Percentiles rank a stretch among this genome's conserved stretches.
Conservation (phyloP, 2,888 invertebrate species). For the Candidula unifasciata region DNA sequence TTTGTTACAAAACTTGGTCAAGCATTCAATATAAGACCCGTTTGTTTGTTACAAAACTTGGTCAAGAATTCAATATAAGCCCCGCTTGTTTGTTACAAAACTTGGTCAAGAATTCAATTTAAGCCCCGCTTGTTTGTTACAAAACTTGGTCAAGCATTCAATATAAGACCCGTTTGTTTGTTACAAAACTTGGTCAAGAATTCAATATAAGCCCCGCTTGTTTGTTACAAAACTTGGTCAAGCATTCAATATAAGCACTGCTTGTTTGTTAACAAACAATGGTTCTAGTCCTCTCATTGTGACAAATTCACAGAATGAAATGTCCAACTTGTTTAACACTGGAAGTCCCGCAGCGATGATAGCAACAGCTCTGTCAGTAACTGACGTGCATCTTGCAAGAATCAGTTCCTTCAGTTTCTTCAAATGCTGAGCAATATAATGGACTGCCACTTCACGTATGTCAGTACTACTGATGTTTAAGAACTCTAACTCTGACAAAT, state of each 20-base stretch:
- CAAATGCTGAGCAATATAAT: constrained; percentile 62
- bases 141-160: no score
- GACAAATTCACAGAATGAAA: constrained; percentile 55
- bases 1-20: no score
- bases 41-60: no score
- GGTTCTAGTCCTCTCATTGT: constrained; percentile 43
- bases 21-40: no score
- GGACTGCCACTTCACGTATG: constrained; percentile 62
- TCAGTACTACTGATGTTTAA: constrained; percentile 58
- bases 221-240: constrained; percentile 12
- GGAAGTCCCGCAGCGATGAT: constrained; percentile 57
- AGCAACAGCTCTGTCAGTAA: constrained; percentile 59
- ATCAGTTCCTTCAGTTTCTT: constrained; percentile 58
- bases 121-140: no score
- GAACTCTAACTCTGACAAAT: constrained; percentile 54
- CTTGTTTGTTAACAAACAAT: constrained; percentile 15
- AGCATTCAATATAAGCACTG: constrained; percentile 25
- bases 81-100: no score
- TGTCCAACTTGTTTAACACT: constrained; percentile 57
- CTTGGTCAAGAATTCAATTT: no score
- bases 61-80: no score
- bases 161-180: no score
- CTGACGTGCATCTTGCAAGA: constrained; percentile 54
- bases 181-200: no score
- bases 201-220: no score